Evolutionary conservation across 2,797 vertebrate genomes (phyloP).

Genomic region (Heliangelus exortis): DNA sequence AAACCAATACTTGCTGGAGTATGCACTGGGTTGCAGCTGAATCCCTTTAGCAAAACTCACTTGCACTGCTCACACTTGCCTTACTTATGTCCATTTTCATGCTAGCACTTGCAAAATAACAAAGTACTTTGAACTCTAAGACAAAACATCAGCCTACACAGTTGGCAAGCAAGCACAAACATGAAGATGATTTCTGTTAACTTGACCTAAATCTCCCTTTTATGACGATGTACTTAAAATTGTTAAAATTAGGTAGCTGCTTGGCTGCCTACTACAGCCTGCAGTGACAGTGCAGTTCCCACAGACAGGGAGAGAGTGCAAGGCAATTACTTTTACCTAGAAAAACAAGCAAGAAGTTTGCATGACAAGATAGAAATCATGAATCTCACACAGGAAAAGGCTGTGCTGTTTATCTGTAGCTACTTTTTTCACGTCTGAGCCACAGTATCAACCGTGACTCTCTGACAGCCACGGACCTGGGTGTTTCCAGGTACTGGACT

Average conservation of each 20-base stretch:
- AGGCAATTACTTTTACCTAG: not conserved
- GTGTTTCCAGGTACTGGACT: not conserved
- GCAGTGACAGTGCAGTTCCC: not conserved
- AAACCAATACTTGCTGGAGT: not conserved
- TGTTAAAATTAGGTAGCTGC: not conserved
- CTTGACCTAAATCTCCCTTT: not conserved
- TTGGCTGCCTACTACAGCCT: not conserved
- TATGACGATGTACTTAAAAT: not conserved
- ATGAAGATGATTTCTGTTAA: not conserved
- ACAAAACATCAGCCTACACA: not conserved
- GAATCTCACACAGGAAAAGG: not conserved
- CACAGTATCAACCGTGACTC: not conserved
- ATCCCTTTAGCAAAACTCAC: not conserved
- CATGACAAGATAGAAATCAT: not conserved
- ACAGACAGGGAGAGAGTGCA: not conserved
- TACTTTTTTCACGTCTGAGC: not conserved
- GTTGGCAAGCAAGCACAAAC: not conserved
- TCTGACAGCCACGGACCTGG: fast-evolving
- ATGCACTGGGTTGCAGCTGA: not conserved
- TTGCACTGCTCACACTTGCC: not conserved
- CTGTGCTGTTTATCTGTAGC: not conserved
- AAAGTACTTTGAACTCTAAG: not conserved
- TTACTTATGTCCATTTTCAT: not conserved
- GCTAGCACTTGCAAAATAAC: not conserved
- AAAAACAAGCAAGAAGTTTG: not conserved